Conservation (phyloP, 2,797 vertebrate species). For the Phoebastria nigripes region DNA sequence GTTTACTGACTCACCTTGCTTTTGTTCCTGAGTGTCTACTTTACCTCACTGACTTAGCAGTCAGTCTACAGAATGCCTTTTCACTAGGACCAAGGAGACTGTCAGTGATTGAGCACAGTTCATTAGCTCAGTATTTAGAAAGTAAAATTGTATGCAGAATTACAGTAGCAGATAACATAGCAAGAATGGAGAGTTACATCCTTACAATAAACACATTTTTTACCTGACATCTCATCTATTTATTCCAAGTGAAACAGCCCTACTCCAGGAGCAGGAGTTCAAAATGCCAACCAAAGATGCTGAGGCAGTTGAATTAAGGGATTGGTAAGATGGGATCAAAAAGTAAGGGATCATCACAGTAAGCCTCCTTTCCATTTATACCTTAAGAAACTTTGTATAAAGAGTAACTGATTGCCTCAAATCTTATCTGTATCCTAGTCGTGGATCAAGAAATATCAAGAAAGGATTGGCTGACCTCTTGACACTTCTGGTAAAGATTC, state of each 20-base stretch:
- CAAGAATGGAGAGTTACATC: neutral
- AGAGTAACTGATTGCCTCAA: neutral
- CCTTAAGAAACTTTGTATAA: neutral
- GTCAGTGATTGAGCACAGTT: neutral
- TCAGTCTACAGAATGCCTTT: neutral
- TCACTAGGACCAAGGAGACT: neutral
- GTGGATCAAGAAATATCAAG: neutral
- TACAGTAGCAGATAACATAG: neutral
- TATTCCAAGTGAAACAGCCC: neutral
- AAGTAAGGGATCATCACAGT: neutral
- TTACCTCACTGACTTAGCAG: neutral
- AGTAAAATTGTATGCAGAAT: neutral
- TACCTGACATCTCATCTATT: fast-evolving
- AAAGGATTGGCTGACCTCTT: neutral
- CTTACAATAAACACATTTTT: neutral
- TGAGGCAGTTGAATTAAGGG: neutral
- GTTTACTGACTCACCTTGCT: neutral
- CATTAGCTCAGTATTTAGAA: neutral
- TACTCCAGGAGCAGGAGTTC: neutral
- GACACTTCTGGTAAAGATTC: neutral
- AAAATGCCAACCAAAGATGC: neutral
- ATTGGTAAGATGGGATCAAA: neutral
- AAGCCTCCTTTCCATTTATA: neutral
- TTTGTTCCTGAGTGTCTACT: neutral
- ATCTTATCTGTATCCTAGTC: neutral